phyloP scores from a whole-genome alignment of 2,888 invertebrate species.

The Zhuqinia jingwanae region DNA sequence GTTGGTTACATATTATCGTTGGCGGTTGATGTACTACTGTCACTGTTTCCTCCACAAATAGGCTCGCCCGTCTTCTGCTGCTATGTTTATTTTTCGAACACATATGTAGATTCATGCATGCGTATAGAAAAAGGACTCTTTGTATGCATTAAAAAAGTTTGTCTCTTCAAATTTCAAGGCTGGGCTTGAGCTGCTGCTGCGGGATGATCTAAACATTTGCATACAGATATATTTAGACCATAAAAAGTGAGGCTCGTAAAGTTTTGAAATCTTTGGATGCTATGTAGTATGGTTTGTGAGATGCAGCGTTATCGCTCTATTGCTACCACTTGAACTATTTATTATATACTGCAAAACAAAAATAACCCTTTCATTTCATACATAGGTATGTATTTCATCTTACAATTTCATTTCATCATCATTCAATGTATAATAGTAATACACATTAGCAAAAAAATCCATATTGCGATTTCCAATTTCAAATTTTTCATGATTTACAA shows the following conservation, averaged over 20 bases:
- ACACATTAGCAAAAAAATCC: too few species aligned
- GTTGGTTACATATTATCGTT: too few species aligned
- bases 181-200: not conserved
- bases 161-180: conserved; percentile 16
- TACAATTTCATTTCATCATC: too few species aligned
- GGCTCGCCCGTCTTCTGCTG: too few species aligned
- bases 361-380: conserved; percentile 32
- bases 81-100: conserved; percentile 22
- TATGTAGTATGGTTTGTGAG: too few species aligned
- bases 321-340: too few species aligned
- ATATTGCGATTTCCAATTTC: too few species aligned
- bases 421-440: too few species aligned
- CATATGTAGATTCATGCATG: too few species aligned
- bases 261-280: conserved; percentile 18
- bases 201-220: conserved; percentile 3
- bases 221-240: conserved; percentile 36
- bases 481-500: not conserved
- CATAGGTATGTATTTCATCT: not conserved
- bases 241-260: conserved; percentile 47
- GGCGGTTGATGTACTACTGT: too few species aligned
- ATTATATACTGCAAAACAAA: conserved; percentile 21
- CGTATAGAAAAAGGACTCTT: too few species aligned
- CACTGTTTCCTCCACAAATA: not conserved
- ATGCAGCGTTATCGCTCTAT: conserved; percentile 16
- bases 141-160: conserved; percentile 13